phyloP scores from a whole-genome alignment of 2,888 invertebrate species.

The Pristionchus mayeri region DNA sequence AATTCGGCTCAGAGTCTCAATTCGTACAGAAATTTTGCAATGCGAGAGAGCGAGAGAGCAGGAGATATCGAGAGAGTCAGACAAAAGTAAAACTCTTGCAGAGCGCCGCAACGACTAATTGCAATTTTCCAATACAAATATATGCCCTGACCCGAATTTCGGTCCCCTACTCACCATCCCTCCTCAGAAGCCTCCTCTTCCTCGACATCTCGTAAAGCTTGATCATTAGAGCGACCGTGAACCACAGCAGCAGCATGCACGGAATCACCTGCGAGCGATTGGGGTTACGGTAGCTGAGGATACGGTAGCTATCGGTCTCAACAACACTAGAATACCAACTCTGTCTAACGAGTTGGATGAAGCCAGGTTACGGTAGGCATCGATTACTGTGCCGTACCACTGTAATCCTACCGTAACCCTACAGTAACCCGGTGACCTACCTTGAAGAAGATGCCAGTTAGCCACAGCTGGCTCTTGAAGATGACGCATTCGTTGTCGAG shows the following conservation, averaged over 20 bases:
- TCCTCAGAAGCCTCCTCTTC: slow-evolving; percentile 60
- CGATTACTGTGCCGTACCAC: too few relatives aligned
- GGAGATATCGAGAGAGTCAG: too few relatives aligned
- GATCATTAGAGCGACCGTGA: slow-evolving; percentile 66
- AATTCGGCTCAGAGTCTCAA: too few relatives aligned
- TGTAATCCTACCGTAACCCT: background rate
- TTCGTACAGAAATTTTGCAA: too few relatives aligned
- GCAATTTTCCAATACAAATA: too few relatives aligned
- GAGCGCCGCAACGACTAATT: too few relatives aligned
- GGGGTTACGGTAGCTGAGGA: background rate
- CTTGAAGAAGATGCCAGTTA: slow-evolving; percentile 49
- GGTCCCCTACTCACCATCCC: slow-evolving; percentile 3
- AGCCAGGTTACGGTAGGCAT: background rate
- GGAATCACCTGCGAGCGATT: slow-evolving; percentile 60
- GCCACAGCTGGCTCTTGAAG: slow-evolving; percentile 48
- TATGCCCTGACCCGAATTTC: too few relatives aligned
- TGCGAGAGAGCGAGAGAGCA: too few relatives aligned
- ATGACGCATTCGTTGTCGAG: slow-evolving; percentile 45
- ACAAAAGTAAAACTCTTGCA: too few relatives aligned
- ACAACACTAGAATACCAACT: background rate
- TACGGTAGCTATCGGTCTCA: background rate
- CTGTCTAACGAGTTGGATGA: background rate
- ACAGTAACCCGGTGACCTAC: too few relatives aligned
- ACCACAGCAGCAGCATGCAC: slow-evolving; percentile 65
- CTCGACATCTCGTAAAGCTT: slow-evolving; percentile 66